Percentiles rank a stretch among this genome's conserved stretches.
Evolutionary conservation across 2,888 invertebrate genomes (phyloP).

Genomic region (Poecilobothrus nobilitatus): DNA sequence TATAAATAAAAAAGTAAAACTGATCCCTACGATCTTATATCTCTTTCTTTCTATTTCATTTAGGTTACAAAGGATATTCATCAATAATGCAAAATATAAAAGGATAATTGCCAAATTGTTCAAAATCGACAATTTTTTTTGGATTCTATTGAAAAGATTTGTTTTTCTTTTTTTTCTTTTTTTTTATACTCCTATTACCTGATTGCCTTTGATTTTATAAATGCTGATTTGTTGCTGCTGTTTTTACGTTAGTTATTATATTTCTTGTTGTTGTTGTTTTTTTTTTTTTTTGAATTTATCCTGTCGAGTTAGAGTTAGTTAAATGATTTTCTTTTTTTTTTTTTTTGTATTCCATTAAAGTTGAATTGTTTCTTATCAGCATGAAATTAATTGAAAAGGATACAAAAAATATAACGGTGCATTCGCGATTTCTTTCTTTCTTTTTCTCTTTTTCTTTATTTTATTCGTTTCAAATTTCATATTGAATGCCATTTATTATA

Average conservation of each 20-base stretch:
- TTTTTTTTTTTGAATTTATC: not conserved
- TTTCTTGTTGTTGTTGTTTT: not conserved
- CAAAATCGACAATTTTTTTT: not conserved
- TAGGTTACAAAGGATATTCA: too few relatives aligned
- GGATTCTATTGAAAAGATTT: not conserved
- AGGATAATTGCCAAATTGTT: not conserved
- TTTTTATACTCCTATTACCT: not conserved
- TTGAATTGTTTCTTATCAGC: not conserved
- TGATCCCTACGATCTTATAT: too few relatives aligned
- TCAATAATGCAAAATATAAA: not conserved
- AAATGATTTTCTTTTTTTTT: not conserved
- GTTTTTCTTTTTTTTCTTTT: too few relatives aligned
- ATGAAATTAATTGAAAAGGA: not conserved
- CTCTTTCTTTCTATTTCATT: too few relatives aligned
- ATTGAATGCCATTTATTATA: too few relatives aligned
- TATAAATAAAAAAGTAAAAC: too few relatives aligned
- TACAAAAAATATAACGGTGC: not conserved
- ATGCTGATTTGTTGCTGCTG: not conserved
- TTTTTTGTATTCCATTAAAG: not conserved
- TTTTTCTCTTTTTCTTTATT: not conserved
- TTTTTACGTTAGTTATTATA: not conserved
- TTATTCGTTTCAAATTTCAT: not conserved
- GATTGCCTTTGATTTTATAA: not conserved
- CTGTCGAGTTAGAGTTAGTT: too few relatives aligned
- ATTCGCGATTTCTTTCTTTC: not conserved